Conservation (phyloP, 2,113 vertebrate genomes). For the Nannobrachium achirus region DNA sequence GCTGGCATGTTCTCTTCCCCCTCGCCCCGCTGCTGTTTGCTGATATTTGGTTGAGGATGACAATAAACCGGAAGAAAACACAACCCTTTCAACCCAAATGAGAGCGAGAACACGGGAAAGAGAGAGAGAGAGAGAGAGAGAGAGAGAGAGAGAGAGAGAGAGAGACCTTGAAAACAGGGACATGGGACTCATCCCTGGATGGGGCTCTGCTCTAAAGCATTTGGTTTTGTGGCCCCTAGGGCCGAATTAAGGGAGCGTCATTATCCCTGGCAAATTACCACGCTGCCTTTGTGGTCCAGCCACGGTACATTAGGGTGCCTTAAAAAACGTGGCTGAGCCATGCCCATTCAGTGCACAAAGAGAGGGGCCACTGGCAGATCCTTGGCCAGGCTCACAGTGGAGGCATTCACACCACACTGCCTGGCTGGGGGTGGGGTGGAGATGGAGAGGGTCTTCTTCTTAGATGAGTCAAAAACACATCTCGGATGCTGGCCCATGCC, state of each 20-base stretch:
- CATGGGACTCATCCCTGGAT: slow-evolving; percentile 72
- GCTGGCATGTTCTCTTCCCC: slow-evolving; percentile 57
- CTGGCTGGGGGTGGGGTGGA: slow-evolving; percentile 67
- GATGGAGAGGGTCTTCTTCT: slow-evolving; percentile 45
- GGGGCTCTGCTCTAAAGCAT: slow-evolving; percentile 73
- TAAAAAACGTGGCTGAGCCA: slow-evolving; percentile 77
- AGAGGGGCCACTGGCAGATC: slow-evolving; percentile 84
- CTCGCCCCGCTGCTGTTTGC: slow-evolving; percentile 71
- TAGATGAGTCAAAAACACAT: slow-evolving; percentile 46
- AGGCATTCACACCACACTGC: slow-evolving; percentile 81
- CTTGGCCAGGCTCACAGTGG: slow-evolving; percentile 85
- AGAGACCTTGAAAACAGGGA: slow-evolving; percentile 32
- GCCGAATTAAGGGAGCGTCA: slow-evolving; percentile 82
- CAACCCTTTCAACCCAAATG: slow-evolving; percentile 53
- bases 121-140: slow-evolving; percentile 7
- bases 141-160: slow-evolving; percentile 17
- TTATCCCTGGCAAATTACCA: slow-evolving; percentile 86
- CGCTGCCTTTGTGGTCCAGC: slow-evolving; percentile 77
- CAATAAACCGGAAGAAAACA: slow-evolving; percentile 82
- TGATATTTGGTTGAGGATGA: slow-evolving; percentile 75
- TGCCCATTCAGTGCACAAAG: slow-evolving; percentile 84
- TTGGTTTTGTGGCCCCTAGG: slow-evolving; percentile 73
- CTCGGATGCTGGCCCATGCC: slow-evolving; percentile 1
- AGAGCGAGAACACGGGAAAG: slow-evolving; percentile 14
- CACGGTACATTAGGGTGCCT: slow-evolving; percentile 81